Percentiles rank a stretch among this genome's conserved stretches.
Evolutionary conservation across 2,797 vertebrate genomes (phyloP).

Genomic region (Chaunax sp.): DNA sequence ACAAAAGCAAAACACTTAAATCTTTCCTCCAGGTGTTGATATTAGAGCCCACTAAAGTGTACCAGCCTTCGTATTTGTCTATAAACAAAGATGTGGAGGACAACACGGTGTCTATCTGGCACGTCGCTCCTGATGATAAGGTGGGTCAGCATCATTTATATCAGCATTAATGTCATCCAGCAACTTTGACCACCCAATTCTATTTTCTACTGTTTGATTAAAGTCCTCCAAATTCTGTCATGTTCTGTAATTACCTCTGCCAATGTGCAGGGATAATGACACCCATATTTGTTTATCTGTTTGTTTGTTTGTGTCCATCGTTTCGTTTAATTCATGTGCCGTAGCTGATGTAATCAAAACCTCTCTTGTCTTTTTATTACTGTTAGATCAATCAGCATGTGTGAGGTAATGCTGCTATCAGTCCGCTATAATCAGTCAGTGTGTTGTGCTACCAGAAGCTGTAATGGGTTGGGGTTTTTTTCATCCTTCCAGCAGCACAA

Average conservation of each 20-base stretch:
- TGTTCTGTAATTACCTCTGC: too few species aligned
- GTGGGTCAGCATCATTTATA: constrained; percentile 67
- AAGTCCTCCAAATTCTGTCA: not conserved
- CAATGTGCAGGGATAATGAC: too few species aligned
- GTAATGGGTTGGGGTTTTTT: constrained; percentile 25
- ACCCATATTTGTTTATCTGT: too few species aligned
- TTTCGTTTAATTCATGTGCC: too few species aligned
- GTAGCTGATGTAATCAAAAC: not conserved
- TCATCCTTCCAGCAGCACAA: constrained; percentile 82
- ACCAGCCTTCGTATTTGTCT: constrained; percentile 96
- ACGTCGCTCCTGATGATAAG: constrained; percentile 95
- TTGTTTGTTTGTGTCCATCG: too few species aligned
- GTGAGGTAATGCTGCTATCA: not conserved
- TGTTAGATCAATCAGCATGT: not conserved
- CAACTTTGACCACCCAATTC: not conserved
- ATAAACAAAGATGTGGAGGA: constrained; percentile 97
- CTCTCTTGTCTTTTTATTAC: constrained; percentile 7
- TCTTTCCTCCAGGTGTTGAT: constrained; percentile 89
- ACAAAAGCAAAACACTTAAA: not conserved
- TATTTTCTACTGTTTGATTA: not conserved
- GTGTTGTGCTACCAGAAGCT: not conserved
- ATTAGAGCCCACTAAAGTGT: constrained; percentile 97
- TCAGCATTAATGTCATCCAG: not conserved
- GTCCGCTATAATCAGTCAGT: not conserved
- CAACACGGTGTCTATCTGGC: constrained; percentile 97